phyloP scores from a whole-genome alignment of 2,888 invertebrate species.

The Mesorhabditis sp. region DNA sequence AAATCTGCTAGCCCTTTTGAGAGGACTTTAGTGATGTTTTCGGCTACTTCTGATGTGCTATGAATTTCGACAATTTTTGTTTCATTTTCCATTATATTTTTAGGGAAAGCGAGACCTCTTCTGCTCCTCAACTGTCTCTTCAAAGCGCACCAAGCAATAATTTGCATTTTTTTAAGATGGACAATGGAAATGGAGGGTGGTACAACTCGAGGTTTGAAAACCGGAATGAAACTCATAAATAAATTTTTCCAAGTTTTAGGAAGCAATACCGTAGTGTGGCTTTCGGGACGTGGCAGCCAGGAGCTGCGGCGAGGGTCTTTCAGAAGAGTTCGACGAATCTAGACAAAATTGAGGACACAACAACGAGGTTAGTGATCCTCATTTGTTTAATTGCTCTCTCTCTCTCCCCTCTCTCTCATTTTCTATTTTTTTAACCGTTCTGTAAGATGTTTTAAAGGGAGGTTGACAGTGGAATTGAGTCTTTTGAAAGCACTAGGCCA shows the following conservation, averaged over 20 bases:
- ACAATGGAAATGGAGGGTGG: too few relatives aligned
- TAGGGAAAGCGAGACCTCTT: too few relatives aligned
- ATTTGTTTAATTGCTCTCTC: not conserved
- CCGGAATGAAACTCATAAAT: not conserved
- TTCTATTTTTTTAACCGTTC: not conserved
- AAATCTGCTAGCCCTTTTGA: too few relatives aligned
- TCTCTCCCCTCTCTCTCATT: not conserved
- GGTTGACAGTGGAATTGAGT: not conserved
- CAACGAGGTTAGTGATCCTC: not conserved
- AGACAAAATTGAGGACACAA: not conserved
- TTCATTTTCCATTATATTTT: too few relatives aligned
- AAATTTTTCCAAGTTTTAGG: not conserved
- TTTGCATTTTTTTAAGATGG: too few relatives aligned
- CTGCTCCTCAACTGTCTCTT: too few relatives aligned
- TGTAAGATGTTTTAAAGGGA: not conserved
- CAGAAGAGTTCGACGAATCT: not conserved
- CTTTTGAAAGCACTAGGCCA: too few relatives aligned
- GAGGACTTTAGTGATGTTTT: too few relatives aligned
- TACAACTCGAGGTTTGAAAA: too few relatives aligned
- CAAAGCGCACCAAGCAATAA: too few relatives aligned
- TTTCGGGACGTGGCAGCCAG: slow-evolving; percentile 5
- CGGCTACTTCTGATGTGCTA: too few relatives aligned
- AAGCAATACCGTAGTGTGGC: slow-evolving; percentile 3
- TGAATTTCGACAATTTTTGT: too few relatives aligned
- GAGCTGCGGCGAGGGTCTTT: not conserved